These are phyloP conservation scores for Muntiacus muntjak DNA, from an alignment of 2,113 vertebrate genomes.

Conservation along the genomic window DNA sequence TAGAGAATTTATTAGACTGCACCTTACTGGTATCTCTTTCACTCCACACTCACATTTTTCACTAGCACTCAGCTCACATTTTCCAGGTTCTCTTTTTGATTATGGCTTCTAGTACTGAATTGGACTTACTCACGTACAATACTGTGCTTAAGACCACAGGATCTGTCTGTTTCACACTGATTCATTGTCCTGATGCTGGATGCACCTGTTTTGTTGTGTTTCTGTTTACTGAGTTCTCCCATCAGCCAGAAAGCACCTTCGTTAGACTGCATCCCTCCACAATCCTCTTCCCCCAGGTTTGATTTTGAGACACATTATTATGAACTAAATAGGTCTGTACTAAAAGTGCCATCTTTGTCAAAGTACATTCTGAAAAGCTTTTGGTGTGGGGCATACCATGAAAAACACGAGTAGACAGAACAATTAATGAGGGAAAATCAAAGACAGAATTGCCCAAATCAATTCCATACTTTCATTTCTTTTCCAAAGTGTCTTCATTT, in stretches of 20 bases:
- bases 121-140: not conserved
- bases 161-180: not conserved
- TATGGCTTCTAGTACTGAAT: not conserved
- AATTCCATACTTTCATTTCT: conserved; percentile 49
- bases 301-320: not conserved
- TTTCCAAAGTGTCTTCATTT: conserved; percentile 55
- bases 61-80: not conserved
- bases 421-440: conserved; percentile 48
- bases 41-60: not conserved
- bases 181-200: not conserved
- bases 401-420: conserved; percentile 60
- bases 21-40: not conserved
- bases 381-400: not conserved
- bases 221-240: not conserved
- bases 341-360: not conserved
- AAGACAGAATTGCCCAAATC: conserved; percentile 27
- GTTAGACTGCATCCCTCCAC: not conserved
- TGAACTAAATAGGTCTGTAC: not conserved
- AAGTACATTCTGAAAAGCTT: not conserved
- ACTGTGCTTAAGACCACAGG: not conserved
- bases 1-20: not conserved
- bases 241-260: not conserved
- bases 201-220: not conserved
- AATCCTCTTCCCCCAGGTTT: not conserved
- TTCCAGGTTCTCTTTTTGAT: not conserved